phyloP scores from a whole-genome alignment of 2,888 invertebrate species.

The Drosophila mimetica region DNA sequence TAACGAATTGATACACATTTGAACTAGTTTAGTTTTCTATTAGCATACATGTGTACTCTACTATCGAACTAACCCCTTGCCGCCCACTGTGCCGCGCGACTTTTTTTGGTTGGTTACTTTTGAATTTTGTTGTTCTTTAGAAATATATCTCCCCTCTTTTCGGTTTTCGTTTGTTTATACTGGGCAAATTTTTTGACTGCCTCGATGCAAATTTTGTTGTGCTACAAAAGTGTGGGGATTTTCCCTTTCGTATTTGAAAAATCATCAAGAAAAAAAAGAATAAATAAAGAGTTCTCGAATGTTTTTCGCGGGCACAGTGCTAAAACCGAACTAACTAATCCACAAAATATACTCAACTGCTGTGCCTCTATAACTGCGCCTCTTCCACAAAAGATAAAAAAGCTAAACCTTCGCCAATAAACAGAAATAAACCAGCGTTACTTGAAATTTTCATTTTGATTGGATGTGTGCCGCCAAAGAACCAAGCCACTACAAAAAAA shows the following conservation, averaged over 20 bases:
- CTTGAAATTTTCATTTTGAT: constrained; percentile 59
- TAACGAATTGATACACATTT: constrained; percentile 55
- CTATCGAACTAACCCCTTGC: constrained; percentile 66
- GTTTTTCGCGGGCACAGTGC: constrained; percentile 53
- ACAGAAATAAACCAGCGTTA: constrained; percentile 47
- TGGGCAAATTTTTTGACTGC: constrained; percentile 16
- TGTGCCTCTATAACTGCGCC: constrained; percentile 22
- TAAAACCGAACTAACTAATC: constrained; percentile 49
- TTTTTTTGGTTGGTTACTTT: constrained; percentile 11
- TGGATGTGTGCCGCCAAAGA: constrained; percentile 49
- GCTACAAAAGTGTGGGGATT: constrained; percentile 35
- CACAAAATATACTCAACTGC: constrained; percentile 38
- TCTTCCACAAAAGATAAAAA: constrained; percentile 16
- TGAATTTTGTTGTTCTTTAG: not conserved
- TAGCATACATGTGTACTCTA: constrained; percentile 43
- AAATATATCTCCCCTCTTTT: constrained; percentile 9
- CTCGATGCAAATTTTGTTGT: constrained; percentile 14
- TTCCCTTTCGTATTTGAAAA: constrained; percentile 24
- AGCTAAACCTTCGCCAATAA: constrained; percentile 45
- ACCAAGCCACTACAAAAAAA: constrained; percentile 16
- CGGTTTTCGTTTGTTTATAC: constrained; percentile 22
- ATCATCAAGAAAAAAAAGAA: constrained; percentile 11
- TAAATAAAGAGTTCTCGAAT: constrained; percentile 36
- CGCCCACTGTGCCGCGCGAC: constrained; percentile 57
- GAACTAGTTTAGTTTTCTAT: constrained; percentile 65